Conservation (phyloP, 2,797 vertebrate species). For the Neopelma chrysocephalum region DNA sequence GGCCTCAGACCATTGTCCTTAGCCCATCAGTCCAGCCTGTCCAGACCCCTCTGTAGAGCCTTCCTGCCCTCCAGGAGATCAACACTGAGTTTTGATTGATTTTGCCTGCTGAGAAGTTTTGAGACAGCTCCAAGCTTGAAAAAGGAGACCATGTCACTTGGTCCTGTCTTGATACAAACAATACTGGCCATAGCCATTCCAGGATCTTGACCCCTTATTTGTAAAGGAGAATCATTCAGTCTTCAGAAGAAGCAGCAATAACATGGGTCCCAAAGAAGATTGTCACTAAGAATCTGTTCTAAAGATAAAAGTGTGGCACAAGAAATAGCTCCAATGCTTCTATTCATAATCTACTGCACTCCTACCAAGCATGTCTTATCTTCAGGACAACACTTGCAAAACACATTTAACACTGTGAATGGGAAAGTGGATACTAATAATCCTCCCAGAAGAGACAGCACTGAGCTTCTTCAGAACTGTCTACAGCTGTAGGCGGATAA, state of each 20-base stretch:
- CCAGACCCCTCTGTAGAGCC: not conserved
- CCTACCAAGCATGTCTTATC: not conserved
- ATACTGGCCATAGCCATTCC: not conserved
- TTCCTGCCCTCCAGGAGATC: not conserved
- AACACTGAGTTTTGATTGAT: rapidly evolving
- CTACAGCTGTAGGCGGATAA: not conserved
- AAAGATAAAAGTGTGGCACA: not conserved
- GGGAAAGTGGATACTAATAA: not conserved
- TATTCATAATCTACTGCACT: not conserved
- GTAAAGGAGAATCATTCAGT: not conserved
- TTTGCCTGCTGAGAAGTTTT: not conserved
- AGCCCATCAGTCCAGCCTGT: not conserved
- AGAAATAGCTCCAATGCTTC: not conserved
- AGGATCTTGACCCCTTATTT: not conserved
- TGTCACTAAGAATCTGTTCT: not conserved
- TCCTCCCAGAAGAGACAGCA: not conserved
- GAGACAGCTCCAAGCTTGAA: not conserved
- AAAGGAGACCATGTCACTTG: not conserved
- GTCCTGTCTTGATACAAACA: not conserved
- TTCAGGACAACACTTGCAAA: not conserved
- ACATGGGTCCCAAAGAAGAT: not conserved
- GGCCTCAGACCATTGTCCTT: not conserved
- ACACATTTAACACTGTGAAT: not conserved
- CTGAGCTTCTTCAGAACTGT: not conserved
- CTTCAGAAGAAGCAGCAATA: not conserved